Conservation (phyloP, 30 jellyfish, hydroid and myxozoan species). For the Cassiopea xamachana region DNA sequence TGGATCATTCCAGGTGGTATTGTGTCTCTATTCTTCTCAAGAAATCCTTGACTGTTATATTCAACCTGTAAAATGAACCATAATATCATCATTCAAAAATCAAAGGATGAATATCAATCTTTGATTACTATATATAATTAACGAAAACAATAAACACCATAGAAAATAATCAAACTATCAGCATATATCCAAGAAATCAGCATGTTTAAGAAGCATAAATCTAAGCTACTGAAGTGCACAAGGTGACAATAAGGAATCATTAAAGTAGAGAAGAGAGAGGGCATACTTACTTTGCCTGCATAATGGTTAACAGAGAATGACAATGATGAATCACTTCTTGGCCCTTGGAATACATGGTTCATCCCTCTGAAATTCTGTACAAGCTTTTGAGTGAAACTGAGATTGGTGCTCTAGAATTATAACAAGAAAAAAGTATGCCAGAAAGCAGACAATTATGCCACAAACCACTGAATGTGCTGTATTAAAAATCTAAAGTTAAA, state of each 20-base stretch:
- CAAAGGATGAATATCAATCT: no score
- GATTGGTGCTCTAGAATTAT: conserved; percentile 60
- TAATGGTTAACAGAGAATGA: conserved; percentile 54
- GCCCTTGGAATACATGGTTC: conserved; percentile 33
- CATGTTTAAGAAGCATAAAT: no score
- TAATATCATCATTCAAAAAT: no score
- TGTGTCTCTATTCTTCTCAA: conserved; percentile 80
- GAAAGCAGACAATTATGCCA: neutral
- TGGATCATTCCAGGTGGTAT: conserved; percentile 67
- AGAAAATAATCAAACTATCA: no score
- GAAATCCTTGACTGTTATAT: conserved; percentile 60
- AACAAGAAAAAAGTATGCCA: neutral
- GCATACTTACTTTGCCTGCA: conserved; percentile 69
- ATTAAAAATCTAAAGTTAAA: no score
- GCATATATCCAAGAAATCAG: no score
- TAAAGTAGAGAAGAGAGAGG: neutral
- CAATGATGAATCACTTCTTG: conserved; percentile 55
- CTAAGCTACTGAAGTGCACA: no score
- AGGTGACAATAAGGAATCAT: no score
- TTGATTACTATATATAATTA: no score
- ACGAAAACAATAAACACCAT: no score
- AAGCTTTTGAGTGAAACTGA: conserved; percentile 62
- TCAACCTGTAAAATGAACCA: conserved; percentile 35
- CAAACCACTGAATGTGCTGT: no score
- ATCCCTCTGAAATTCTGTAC: conserved; percentile 33